These are phyloP conservation scores for Gasterosteus nipponicus DNA, from an alignment of 2,113 vertebrate genomes.

Conservation along the genomic window DNA sequence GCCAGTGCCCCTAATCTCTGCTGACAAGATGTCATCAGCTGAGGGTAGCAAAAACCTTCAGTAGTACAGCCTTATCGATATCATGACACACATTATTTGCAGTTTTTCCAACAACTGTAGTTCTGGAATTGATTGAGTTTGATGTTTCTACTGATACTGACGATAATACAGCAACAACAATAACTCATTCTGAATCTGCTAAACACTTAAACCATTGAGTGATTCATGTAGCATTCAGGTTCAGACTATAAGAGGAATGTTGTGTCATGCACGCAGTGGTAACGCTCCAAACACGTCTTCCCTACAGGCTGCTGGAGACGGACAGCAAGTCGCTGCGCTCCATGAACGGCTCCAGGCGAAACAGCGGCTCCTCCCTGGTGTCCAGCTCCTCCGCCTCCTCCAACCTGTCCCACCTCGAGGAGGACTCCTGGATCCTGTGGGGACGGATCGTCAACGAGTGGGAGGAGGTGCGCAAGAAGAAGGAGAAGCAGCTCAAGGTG, in stretches of 20 bases:
- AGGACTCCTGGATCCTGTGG: constrained; percentile 98
- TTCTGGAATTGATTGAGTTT: neutral
- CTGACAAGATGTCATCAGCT: no score
- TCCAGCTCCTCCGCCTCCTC: constrained; percentile 98
- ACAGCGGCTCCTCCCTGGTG: constrained; percentile 96
- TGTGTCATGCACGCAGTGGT: neutral
- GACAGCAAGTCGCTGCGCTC: constrained; percentile 96
- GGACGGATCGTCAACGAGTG: constrained; percentile 98
- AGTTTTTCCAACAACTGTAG: neutral
- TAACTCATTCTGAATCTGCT: neutral
- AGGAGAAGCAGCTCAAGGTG: constrained; percentile 98
- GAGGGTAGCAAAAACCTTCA: no score
- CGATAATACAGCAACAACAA: neutral
- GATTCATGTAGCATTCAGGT: neutral
- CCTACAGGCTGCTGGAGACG: constrained; percentile 91
- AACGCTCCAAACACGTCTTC: neutral
- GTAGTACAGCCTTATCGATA: no score
- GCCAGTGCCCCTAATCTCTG: no score
- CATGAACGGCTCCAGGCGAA: constrained; percentile 95
- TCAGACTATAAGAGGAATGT: neutral
- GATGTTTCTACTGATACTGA: neutral
- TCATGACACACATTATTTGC: no score
- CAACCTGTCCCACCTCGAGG: constrained; percentile 97
- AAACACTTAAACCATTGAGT: neutral
- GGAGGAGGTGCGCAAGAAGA: constrained; percentile 97